phyloP scores from a whole-genome alignment of 2,888 invertebrate genomes.

The Noctua janthina region DNA sequence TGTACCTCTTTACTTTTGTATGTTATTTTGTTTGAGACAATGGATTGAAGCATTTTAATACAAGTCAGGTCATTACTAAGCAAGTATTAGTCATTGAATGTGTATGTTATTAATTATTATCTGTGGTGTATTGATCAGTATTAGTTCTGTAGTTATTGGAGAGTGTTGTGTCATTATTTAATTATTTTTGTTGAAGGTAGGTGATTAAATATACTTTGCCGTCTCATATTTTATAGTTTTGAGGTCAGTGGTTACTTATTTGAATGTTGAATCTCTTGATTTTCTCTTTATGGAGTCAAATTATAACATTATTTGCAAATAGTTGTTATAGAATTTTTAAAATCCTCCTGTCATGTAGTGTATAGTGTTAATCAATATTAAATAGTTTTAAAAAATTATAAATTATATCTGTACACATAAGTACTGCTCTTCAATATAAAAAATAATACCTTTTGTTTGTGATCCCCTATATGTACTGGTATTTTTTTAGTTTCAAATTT shows the following conservation, averaged over 20 bases:
- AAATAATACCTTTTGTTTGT: neutral
- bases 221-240: neutral
- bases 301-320: neutral
- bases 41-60: constrained; percentile 12
- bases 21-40: constrained; percentile 24
- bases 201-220: neutral
- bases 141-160: constrained; percentile 2
- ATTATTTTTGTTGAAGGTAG: constrained; percentile 15
- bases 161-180: constrained; percentile 34
- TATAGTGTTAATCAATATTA: neutral
- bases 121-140: constrained; percentile 53
- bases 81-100: constrained; percentile 15
- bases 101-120: constrained; percentile 23
- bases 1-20: constrained; percentile 20
- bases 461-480: neutral
- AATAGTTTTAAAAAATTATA: neutral
- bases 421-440: neutral
- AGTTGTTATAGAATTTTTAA: neutral
- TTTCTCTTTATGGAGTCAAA: too few species aligned
- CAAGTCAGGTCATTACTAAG: neutral
- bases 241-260: neutral
- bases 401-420: neutral
- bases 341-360: neutral
- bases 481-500: neutral
- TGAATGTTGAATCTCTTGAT: neutral